Percentiles rank a stretch among this genome's conserved stretches.
Conservation (phyloP, 2,113 vertebrate species). For the Microtus ochrogaster region DNA sequence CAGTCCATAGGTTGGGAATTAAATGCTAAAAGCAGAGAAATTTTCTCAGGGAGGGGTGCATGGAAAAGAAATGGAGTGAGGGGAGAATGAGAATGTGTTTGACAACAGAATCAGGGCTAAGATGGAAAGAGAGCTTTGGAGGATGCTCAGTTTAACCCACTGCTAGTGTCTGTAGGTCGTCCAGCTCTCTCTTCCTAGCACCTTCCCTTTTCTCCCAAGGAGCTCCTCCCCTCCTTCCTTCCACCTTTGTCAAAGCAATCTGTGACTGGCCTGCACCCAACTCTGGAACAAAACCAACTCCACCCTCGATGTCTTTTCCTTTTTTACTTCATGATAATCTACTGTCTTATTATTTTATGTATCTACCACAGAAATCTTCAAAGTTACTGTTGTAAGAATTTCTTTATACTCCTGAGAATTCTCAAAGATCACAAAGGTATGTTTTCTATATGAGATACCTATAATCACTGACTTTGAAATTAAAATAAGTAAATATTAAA, state of each 20-base stretch:
- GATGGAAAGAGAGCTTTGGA: background rate
- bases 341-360: background rate
- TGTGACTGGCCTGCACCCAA: background rate
- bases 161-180: background rate
- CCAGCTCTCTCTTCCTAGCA: background rate
- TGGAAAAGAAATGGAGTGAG: background rate
- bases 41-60: background rate
- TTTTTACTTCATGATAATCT: no score
- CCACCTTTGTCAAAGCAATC: background rate
- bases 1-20: background rate
- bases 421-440: background rate
- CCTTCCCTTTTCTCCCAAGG: no score
- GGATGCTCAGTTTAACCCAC: background rate
- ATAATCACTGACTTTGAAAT: background rate
- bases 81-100: background rate
- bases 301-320: background rate
- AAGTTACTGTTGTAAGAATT: background rate
- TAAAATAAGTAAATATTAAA: background rate
- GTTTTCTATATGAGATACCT: background rate
- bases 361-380: no score
- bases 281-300: background rate
- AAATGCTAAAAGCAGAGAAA: background rate
- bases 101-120: background rate
- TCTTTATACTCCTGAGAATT: background rate
- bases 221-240: background rate